These are phyloP conservation scores for Istiophorus platypterus DNA, from an alignment of 2,113 vertebrate genomes.

Conservation along the genomic window DNA sequence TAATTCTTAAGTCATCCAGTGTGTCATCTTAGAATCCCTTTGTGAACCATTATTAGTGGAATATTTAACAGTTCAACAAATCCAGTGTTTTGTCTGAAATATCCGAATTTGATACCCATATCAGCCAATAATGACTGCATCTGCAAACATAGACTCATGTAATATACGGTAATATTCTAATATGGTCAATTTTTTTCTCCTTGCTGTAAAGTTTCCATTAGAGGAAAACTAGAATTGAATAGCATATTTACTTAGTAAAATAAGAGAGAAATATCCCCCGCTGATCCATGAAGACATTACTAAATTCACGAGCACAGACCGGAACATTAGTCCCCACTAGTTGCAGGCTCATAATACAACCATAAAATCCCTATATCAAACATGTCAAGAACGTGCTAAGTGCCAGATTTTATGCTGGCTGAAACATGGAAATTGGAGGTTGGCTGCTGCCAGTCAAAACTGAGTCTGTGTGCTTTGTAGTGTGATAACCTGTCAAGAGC, in stretches of 20 bases:
- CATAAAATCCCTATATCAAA: constrained; percentile 51
- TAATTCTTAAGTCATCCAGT: constrained; percentile 53
- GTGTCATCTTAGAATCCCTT: constrained; percentile 38
- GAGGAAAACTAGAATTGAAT: constrained; percentile 14
- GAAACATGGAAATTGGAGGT: constrained; percentile 61
- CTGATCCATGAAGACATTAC: constrained; percentile 16
- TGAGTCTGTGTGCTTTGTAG: constrained; percentile 69
- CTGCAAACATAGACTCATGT: background rate
- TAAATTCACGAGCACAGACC: constrained; percentile 23
- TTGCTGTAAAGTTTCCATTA: constrained; percentile 18
- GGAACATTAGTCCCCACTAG: constrained; percentile 15
- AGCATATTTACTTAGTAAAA: constrained; percentile 23
- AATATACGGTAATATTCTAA: too few species aligned
- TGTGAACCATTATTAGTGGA: constrained; percentile 25
- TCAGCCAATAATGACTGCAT: background rate
- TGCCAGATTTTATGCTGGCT: constrained; percentile 49
- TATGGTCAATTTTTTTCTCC: background rate
- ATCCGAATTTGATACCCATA: constrained; percentile 14
- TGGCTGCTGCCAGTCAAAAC: constrained; percentile 73
- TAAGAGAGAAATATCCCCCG: background rate
- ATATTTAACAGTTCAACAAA: constrained; percentile 30
- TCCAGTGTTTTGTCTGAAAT: constrained; percentile 14
- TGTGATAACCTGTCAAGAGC: constrained; percentile 71
- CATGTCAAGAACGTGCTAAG: constrained; percentile 62
- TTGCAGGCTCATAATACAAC: constrained; percentile 44